These are phyloP conservation scores for Chiroxiphia lanceolata DNA, from an alignment of 2,797 vertebrate species.

Conservation along the genomic window DNA sequence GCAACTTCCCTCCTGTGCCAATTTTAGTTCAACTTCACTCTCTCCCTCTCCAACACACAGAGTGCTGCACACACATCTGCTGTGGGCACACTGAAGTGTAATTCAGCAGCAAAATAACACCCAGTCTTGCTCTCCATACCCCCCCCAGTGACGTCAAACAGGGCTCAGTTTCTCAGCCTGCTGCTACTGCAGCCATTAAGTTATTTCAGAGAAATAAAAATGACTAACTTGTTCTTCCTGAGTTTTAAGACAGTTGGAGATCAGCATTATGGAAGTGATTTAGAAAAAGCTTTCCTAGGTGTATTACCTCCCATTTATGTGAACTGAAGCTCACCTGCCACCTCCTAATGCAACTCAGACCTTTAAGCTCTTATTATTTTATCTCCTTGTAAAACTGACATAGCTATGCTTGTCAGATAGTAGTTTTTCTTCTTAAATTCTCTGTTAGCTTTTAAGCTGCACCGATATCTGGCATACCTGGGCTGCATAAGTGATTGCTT, in stretches of 20 bases:
- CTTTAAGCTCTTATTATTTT: neutral
- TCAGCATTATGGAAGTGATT: neutral
- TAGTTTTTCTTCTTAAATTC: neutral
- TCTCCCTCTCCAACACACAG: neutral
- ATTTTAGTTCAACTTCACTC: neutral
- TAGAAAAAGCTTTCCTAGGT: neutral
- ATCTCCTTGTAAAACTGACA: neutral
- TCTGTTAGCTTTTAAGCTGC: neutral
- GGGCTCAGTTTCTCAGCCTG: neutral
- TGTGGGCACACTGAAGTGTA: neutral
- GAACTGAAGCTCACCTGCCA: neutral
- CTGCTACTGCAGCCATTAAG: neutral
- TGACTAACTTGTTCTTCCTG: neutral
- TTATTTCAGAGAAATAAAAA: neutral
- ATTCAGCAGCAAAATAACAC: neutral
- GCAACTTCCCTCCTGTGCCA: neutral
- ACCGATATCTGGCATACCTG: constrained; percentile 80
- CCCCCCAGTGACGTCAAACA: neutral
- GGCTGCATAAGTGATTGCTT: constrained; percentile 94
- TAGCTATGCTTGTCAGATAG: neutral
- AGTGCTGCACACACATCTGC: neutral
- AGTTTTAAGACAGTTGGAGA: neutral
- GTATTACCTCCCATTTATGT: neutral
- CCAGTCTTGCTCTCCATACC: neutral
- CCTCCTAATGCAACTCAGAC: neutral